Base-by-base conservation (phyloP, 2,888 invertebrate genomes). In the Amphipoea lucens region DNA sequence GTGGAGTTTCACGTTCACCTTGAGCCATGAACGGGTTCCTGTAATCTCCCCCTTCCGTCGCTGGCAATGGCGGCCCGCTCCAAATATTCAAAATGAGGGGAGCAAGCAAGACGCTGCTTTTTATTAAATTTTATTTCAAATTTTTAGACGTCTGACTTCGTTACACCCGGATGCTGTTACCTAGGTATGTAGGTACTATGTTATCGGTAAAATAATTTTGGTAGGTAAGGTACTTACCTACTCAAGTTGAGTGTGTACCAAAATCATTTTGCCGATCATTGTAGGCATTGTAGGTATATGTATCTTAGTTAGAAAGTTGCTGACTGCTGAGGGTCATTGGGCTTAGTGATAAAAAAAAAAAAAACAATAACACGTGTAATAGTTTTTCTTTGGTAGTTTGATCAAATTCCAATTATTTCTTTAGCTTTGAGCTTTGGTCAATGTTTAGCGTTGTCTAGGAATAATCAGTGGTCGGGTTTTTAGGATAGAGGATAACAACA, bases 11-110 rank as follows among this genome's bases (percentile, higher is more conserved):
- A 89, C 88, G 95, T 94, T 96, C 94, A 95, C 96, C 96, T 96
- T 96, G 96, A 91, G 92, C 91, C 90, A 89, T 92, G 94, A 94
- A 94, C 95, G 93, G 92, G 95, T 95, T 95, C 92, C 93, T 92
- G 91, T 92, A 93, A 94, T 93, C 92, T 93, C 90, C 93, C 92
- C 92, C 48, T 91, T 91, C 86, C 85, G 90, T 85, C 88, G 75
- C 80, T 84, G 85, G 40, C 83, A 62, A 54, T 68, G 83, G 80
- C 87, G 86, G 83, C 79, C 82, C 76, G 81, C 66, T 84, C 87
- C 83, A 87, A 90, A 90, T 90, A 90, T 89, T 88, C 74, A 85
- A 85, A 88, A 80, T 75, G 83, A 89, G 85, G 86, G 89, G 88
- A 77, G 83, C 65, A 66, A 83, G 79, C 82, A 85, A 88, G 87